phyloP scores from a whole-genome alignment of 2,113 vertebrate species.

The Hippocampus mohnikei region DNA sequence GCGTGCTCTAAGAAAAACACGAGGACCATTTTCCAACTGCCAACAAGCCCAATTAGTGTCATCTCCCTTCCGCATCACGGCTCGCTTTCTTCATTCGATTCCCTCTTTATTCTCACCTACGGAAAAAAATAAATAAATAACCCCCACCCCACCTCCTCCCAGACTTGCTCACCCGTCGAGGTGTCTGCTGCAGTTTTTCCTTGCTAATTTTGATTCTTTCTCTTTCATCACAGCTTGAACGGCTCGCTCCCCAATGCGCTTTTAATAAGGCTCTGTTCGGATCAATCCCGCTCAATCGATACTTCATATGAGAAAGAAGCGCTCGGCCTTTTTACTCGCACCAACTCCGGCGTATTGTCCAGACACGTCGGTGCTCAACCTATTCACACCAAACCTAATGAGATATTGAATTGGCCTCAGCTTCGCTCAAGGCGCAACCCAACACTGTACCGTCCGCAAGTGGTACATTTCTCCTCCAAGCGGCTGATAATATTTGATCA shows the following conservation, averaged over 20 bases:
- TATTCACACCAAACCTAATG: slow-evolving; percentile 66
- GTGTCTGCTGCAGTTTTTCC: slow-evolving; percentile 30
- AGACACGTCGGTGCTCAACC: slow-evolving; percentile 61
- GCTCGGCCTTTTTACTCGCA: slow-evolving; percentile 56
- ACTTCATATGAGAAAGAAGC: slow-evolving; percentile 71
- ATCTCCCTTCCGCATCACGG: slow-evolving; percentile 43
- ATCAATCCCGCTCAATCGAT: slow-evolving; percentile 66
- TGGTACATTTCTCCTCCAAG: slow-evolving; percentile 17
- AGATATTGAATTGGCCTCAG: slow-evolving; percentile 66
- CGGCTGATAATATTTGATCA: slow-evolving; percentile 40
- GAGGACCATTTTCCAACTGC: slow-evolving; percentile 31
- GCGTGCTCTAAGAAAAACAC: slow-evolving; percentile 29
- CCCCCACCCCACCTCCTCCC: slow-evolving; percentile 16
- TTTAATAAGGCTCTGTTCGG: slow-evolving; percentile 57
- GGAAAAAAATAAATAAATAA: neutral
- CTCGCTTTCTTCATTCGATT: slow-evolving; percentile 33
- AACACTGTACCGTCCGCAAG: slow-evolving; percentile 28
- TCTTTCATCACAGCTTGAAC: slow-evolving; percentile 29
- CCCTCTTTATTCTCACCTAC: slow-evolving; percentile 46
- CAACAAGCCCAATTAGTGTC: slow-evolving; percentile 64
- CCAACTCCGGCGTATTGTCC: slow-evolving; percentile 57
- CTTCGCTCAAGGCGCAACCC: slow-evolving; percentile 20
- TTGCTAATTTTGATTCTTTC: slow-evolving; percentile 16
- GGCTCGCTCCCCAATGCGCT: slow-evolving; percentile 44
- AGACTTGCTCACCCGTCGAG: slow-evolving; percentile 12